Evolutionary conservation across 2,113 vertebrate species (phyloP).

Genomic region (Hystrix brachyura): DNA sequence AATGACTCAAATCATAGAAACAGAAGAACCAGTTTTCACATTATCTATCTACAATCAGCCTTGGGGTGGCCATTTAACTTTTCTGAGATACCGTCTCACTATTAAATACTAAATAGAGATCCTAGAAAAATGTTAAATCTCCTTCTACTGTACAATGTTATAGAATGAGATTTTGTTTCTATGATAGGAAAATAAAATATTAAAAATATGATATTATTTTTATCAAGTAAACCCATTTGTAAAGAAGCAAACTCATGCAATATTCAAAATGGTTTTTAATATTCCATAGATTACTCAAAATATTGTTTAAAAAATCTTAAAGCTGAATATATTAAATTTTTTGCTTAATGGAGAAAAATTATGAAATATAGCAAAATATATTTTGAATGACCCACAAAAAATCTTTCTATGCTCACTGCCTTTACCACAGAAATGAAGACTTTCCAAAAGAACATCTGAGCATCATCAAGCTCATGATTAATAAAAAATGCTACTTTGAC

Average conservation of each 20-base stretch:
- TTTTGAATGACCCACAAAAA: constrained; percentile 56
- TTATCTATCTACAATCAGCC: background rate
- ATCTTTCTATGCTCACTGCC: constrained; percentile 65
- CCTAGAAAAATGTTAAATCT: background rate
- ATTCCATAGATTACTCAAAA: background rate
- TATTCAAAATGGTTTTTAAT: constrained; percentile 20
- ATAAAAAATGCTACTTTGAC: constrained; percentile 84
- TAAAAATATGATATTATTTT: background rate
- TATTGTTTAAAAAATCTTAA: background rate
- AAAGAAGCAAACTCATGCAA: background rate
- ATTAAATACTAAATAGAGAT: background rate
- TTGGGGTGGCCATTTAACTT: background rate
- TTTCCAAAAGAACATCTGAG: constrained; percentile 64
- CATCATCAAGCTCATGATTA: constrained; percentile 81
- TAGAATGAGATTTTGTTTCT: background rate
- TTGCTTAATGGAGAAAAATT: constrained; percentile 61
- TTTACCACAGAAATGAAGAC: constrained; percentile 56
- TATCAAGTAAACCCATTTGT: background rate
- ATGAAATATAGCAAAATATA: constrained; percentile 59
- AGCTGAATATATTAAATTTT: background rate
- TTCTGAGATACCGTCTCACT: background rate
- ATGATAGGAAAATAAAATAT: background rate
- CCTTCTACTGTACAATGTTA: background rate
- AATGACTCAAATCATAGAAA: background rate
- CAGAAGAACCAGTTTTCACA: background rate